phyloP scores from a whole-genome alignment of 1,140 invertebrate genomes.

The Stegodyphus mimosarum region DNA sequence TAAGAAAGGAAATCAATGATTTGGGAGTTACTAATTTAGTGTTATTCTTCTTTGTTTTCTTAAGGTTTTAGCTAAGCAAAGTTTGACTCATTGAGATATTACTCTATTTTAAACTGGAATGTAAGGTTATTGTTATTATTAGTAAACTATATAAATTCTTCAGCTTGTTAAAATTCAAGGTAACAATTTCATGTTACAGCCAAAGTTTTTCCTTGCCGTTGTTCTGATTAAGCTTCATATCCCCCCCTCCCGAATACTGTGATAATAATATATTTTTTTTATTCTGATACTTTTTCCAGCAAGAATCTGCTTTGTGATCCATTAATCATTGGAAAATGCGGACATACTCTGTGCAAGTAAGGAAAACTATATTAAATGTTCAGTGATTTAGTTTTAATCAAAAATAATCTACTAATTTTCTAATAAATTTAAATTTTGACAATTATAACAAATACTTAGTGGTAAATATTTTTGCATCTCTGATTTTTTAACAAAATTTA shows the following conservation, averaged over 20 bases:
- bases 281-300: background rate
- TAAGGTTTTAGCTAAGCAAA: background rate
- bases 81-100: background rate
- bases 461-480: background rate
- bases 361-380: background rate
- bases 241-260: too few relatives aligned
- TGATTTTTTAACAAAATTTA: background rate
- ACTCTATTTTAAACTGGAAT: background rate
- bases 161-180: too few relatives aligned
- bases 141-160: too few relatives aligned
- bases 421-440: background rate
- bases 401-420: background rate
- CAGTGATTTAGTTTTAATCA: background rate
- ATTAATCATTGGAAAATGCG: constrained; percentile 32
- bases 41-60: background rate
- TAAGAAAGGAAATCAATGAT: too few relatives aligned
- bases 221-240: too few relatives aligned
- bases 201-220: too few relatives aligned
- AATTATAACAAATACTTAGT: background rate
- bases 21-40: too few relatives aligned
- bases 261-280: background rate
- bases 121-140: too few relatives aligned
- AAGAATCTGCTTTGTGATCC: constrained; percentile 23
- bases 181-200: too few relatives aligned
- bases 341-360: constrained; percentile 39